A percentile compares a stretch with the other conserved stretches of the same genome.
phyloP scores from a whole-genome alignment of 1,140 invertebrate species.

The Nephila pilipes region DNA sequence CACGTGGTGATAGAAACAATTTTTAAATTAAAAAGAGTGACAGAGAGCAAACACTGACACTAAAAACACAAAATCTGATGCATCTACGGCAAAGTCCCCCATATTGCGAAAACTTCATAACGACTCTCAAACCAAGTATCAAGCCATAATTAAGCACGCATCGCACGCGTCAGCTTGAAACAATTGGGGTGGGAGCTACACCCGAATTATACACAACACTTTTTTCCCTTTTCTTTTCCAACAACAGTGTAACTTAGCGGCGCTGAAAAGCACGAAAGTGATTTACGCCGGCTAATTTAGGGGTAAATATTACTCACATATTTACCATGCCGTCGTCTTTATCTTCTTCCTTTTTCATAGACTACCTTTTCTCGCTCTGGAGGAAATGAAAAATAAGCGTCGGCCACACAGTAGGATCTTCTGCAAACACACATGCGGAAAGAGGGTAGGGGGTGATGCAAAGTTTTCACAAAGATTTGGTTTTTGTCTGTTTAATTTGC shows the following conservation, averaged over 20 bases:
- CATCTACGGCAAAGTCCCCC: not conserved
- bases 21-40: too few relatives aligned
- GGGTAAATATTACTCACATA: conserved; percentile 61
- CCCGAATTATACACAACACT: not conserved
- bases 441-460: too few relatives aligned
- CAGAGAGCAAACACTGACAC: too few relatives aligned
- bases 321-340: conserved; percentile 17
- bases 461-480: not conserved
- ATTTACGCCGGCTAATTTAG: conserved; percentile 50
- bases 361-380: not conserved
- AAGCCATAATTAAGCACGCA: conserved; percentile 37
- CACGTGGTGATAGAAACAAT: too few relatives aligned
- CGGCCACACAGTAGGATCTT: not conserved
- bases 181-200: conserved; percentile 7
- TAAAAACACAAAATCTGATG: not conserved
- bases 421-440: not conserved
- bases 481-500: conserved; percentile 28
- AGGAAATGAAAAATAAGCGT: conserved; percentile 2
- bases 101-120: conserved; percentile 16
- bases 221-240: not conserved
- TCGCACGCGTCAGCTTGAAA: conserved; percentile 32
- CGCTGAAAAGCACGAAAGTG: conserved; percentile 50
- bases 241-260: not conserved
- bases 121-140: conserved; percentile 2
- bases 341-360: not conserved